Evolutionary conservation across 2,797 vertebrate species (phyloP).

Genomic region (Mergus octosetaceus): DNA sequence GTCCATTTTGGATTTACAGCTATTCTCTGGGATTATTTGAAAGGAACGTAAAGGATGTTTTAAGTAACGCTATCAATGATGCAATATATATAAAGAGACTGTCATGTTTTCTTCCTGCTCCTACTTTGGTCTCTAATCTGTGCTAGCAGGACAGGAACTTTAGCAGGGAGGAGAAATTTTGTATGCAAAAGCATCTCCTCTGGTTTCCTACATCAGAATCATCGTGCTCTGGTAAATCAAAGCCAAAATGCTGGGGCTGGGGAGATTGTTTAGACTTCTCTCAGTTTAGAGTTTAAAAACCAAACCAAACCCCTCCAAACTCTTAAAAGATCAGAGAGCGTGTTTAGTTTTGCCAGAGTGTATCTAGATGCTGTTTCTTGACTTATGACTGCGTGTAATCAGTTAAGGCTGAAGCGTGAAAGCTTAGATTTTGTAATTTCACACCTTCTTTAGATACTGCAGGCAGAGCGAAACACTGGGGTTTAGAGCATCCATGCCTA

Average conservation of each 20-base stretch:
- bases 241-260: neutral
- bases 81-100: neutral
- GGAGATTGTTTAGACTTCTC: neutral
- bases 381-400: neutral
- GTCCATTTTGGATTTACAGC: neutral
- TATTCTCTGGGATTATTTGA: neutral
- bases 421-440: constrained; percentile 24
- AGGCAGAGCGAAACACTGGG: neutral
- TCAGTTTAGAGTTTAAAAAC: neutral
- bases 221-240: neutral
- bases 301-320: neutral
- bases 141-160: neutral
- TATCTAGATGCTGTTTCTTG: neutral
- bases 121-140: neutral
- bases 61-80: neutral
- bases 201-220: neutral
- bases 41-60: neutral
- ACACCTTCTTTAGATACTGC: constrained; percentile 2
- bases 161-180: neutral
- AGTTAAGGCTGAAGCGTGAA: neutral
- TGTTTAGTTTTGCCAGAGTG: neutral
- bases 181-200: neutral
- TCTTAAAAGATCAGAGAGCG: neutral
- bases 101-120: neutral
- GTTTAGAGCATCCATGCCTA: neutral